These are phyloP conservation scores for Peromyscus aztecus DNA, from an alignment of 2,797 vertebrate genomes.

Conservation along the genomic window DNA sequence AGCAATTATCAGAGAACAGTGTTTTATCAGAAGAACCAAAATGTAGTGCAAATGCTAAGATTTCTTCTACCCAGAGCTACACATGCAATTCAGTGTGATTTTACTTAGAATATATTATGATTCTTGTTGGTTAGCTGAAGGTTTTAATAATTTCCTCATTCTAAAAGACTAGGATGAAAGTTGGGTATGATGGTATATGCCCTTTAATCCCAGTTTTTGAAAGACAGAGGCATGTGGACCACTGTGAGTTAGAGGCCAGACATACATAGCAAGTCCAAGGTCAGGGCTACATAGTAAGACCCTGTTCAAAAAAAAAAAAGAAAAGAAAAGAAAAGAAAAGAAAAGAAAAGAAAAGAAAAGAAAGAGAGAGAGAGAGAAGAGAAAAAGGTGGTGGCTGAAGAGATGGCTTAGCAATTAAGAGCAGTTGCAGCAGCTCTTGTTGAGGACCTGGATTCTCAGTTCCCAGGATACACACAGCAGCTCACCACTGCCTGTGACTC, in stretches of 20 bases:
- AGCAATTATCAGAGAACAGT: slow-evolving; percentile 25
- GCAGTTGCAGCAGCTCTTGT: not conserved
- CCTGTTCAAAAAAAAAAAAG: not conserved
- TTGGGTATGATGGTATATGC: not conserved
- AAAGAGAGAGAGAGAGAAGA: not conserved
- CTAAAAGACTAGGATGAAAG: not conserved
- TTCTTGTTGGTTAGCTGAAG: not conserved
- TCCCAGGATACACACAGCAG: not conserved
- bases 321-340: not conserved
- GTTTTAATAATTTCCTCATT: not conserved
- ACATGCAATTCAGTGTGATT: not conserved
- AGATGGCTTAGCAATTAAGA: not conserved
- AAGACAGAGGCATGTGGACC: not conserved
- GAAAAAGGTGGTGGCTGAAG: not conserved
- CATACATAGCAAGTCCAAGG: not conserved
- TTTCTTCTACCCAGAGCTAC: slow-evolving; percentile 7
- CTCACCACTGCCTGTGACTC: not conserved
- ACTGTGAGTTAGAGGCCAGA: not conserved
- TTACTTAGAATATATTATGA: slow-evolving; percentile 43
- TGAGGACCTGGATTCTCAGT: not conserved
- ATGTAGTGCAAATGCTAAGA: not conserved
- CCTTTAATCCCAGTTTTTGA: not conserved
- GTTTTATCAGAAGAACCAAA: not conserved
- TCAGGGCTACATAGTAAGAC: not conserved
- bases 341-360: too few species aligned